These are phyloP conservation scores for Laodelphax striatellus DNA, from an alignment of 1,140 invertebrate genomes.

Conservation along the genomic window DNA sequence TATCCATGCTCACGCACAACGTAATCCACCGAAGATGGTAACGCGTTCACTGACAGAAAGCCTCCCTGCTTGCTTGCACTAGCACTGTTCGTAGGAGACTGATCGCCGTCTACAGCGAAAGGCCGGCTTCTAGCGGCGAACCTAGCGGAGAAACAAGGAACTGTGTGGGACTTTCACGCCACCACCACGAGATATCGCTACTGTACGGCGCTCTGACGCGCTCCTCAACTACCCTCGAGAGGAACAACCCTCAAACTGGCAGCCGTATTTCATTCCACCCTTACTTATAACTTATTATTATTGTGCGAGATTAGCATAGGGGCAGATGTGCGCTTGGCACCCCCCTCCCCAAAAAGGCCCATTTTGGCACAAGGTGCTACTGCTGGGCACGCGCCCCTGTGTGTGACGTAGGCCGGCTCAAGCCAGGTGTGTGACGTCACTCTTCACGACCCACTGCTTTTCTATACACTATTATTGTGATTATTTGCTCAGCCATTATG, in stretches of 20 bases:
- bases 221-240: background rate
- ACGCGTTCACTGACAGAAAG: background rate
- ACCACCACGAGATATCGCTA: background rate
- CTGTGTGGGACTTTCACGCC: background rate
- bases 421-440: too few relatives aligned
- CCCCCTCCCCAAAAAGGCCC: background rate
- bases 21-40: background rate
- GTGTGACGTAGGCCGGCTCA: background rate
- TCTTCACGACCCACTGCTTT: too few relatives aligned
- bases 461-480: too few relatives aligned
- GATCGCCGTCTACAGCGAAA: background rate
- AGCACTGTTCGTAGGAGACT: background rate
- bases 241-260: background rate
- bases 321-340: background rate
- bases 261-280: background rate
- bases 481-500: too few relatives aligned
- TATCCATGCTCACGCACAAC: background rate
- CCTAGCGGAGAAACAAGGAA: background rate
- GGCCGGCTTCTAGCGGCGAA: background rate
- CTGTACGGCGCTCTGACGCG: background rate
- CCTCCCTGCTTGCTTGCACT: background rate
- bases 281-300: constrained; percentile 2
- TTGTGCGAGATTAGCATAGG: background rate
- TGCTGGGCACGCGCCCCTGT: background rate
- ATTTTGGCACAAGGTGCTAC: background rate